Percentiles rank a stretch among this genome's conserved stretches.
Evolutionary conservation across 2,888 invertebrate species (phyloP).

Genomic region (Ectemnius cavifrons): DNA sequence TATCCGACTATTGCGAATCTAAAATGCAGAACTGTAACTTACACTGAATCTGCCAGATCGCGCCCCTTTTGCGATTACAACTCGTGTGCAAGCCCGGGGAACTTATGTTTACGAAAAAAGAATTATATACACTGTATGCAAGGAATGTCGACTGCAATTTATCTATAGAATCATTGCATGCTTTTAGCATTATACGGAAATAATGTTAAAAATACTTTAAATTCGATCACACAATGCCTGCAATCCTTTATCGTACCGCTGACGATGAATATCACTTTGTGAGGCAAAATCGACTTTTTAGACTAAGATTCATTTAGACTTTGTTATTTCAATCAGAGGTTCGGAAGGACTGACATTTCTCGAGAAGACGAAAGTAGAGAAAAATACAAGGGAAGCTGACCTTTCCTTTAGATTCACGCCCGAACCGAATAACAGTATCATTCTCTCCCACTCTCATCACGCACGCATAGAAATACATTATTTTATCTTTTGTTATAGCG

Average conservation of each 20-base stretch:
- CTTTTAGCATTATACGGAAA: background rate
- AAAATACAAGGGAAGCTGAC: conserved; percentile 41
- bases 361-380: conserved; percentile 15
- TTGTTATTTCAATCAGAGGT: background rate
- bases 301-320: conserved; percentile 2
- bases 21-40: too few species aligned
- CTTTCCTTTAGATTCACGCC: conserved; percentile 26
- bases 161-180: background rate
- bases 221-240: conserved; percentile 1
- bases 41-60: too few species aligned
- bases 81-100: too few species aligned
- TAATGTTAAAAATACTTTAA: conserved; percentile 2
- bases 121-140: conserved; percentile 1
- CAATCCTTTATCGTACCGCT: background rate
- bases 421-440: conserved; percentile 18
- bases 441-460: conserved; percentile 15
- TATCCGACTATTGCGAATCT: too few species aligned
- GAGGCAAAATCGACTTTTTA: background rate
- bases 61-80: too few species aligned
- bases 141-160: background rate
- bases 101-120: background rate
- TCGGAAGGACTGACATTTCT: background rate
- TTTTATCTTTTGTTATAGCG: conserved; percentile 40
- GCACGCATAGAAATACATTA: conserved; percentile 43
- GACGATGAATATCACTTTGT: background rate